These are phyloP conservation scores for Lasius fuliginosus DNA, from an alignment of 2,888 invertebrate species.

Conservation along the genomic window DNA sequence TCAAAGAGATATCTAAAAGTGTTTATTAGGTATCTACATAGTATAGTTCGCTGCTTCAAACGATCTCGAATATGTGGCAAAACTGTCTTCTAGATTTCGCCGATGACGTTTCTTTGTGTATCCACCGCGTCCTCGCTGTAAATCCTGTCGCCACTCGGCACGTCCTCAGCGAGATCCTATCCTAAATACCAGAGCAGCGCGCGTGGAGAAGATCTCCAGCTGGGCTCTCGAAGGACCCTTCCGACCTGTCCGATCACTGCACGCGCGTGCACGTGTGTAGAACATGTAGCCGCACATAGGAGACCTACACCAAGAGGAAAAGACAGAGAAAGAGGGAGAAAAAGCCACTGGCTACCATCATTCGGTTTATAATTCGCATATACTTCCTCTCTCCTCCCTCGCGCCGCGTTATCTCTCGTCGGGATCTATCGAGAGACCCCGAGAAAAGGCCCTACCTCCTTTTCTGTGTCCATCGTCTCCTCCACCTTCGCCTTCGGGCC, in stretches of 20 bases:
- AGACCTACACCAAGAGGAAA: constrained; percentile 29
- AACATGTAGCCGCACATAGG: constrained; percentile 50
- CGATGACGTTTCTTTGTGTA: constrained; percentile 69
- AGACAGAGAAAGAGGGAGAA: background rate
- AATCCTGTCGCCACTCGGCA: constrained; percentile 77
- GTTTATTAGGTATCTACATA: background rate
- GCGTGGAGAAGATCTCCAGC: constrained; percentile 78
- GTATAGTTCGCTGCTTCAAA: background rate
- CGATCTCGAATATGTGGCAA: background rate
- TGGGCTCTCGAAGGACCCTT: constrained; percentile 76
- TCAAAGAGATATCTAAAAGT: background rate
- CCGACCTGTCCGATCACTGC: constrained; percentile 68
- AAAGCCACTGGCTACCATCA: constrained; percentile 77
- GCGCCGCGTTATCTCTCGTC: constrained; percentile 79
- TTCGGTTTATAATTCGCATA: constrained; percentile 80
- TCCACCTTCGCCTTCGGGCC: constrained; percentile 60
- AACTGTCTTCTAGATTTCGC: constrained; percentile 58
- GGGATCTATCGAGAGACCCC: constrained; percentile 77
- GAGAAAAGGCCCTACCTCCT: constrained; percentile 65
- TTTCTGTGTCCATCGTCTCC: constrained; percentile 64
- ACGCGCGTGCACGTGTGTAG: constrained; percentile 60
- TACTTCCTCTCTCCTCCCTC: constrained; percentile 69
- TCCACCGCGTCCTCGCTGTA: constrained; percentile 68
- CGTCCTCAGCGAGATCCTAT: constrained; percentile 76
- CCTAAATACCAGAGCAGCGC: constrained; percentile 78